Base-by-base conservation (phyloP, 2,113 vertebrate species). In the Trochalopteron elliotii region DNA sequence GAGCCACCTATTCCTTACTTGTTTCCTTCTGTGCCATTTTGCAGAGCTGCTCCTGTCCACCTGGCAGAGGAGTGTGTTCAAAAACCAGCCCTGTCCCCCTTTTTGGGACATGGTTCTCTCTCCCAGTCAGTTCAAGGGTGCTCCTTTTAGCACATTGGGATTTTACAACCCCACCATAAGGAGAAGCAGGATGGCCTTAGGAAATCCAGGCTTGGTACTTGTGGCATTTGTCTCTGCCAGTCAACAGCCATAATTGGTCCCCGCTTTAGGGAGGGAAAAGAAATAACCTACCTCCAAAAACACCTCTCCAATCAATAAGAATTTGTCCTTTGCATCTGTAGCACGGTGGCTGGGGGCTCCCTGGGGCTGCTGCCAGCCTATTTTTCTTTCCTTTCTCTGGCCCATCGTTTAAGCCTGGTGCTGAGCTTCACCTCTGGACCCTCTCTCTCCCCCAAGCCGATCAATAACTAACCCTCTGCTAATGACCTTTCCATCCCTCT, bases 381-480 rank as follows among this genome's bases (percentile, higher is more conserved):
- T 97, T 96, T 96, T 94, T 97, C 96, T 95, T 93, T 82, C 71
- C 53, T 75, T 91, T 7, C 83, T 69, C 76, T 40, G 47, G 63
- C 90, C 93, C 83, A 89, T 95, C 24, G 6, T 89, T 95, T 95
- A 93, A 79, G 82, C 78, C 69, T 92, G 79, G 77, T 83, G 67
- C 93, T 96, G 95, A 96, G 93, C 91, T 82, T 97, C 83, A 93
- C 93, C 89, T 96, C 93, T 37, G 52, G 95, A 95, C 87, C 85
- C 65, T 59, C 82, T 87, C 76, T 77, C 90, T 49, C 50, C 52
- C 45, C 94, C 57, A 35, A 50, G 16, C 89, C 18, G 59, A 98
- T 98, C 98, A 91, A 97, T 97, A 98, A 47, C 81, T 75, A 96
- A 96, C 84, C 92, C 94, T 97, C 74, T 87, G 94, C 93, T 97